Conservation (phyloP, 2,888 invertebrate species). For the Quadriops clusia region DNA sequence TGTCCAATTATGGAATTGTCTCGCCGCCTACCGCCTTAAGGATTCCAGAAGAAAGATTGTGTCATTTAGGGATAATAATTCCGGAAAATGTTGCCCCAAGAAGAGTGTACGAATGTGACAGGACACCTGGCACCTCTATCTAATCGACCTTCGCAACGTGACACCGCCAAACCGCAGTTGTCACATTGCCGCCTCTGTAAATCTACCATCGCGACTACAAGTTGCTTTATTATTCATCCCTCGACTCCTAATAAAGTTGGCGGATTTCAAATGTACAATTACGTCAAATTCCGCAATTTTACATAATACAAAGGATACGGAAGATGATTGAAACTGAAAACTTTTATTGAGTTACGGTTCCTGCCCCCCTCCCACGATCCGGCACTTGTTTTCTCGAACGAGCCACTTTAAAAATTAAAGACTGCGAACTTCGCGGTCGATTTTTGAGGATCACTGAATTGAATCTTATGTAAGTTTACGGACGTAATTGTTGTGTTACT, state of each 20-base stretch:
- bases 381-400: no score
- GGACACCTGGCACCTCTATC: constrained; percentile 18
- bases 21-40: no score
- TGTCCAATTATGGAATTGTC: no score
- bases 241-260: constrained; percentile 19
- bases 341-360: no score
- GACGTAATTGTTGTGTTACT: no score
- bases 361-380: no score
- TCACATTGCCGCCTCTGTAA: constrained; percentile 14
- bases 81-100: constrained; percentile 14
- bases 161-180: constrained; percentile 14
- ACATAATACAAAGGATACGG: no score
- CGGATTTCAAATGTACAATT: constrained; percentile 21
- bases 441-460: no score
- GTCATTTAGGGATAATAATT: constrained; percentile 19
- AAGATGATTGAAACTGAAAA: no score
- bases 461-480: no score
- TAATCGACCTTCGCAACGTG: constrained; percentile 13
- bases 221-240: constrained; percentile 20
- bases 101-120: constrained; percentile 18
- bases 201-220: constrained; percentile 11
- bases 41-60: constrained; percentile 19
- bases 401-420: no score
- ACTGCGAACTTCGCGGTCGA: no score
- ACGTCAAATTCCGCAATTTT: constrained; percentile 14